These are phyloP conservation scores for Labeo calbasu DNA, from an alignment of 2,797 vertebrate genomes.

Conservation along the genomic window DNA sequence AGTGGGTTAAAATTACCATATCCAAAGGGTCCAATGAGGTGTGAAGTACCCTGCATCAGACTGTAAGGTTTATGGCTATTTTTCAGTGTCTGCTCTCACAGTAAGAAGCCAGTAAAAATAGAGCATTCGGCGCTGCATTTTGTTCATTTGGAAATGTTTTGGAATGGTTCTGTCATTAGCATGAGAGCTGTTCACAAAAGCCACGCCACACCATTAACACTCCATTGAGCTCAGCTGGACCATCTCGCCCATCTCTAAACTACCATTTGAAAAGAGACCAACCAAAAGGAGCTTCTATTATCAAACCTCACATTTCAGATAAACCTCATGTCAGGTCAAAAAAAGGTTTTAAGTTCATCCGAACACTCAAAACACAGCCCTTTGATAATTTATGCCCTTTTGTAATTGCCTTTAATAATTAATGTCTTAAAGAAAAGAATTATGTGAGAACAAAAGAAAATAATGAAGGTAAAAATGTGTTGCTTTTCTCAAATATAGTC, in stretches of 20 bases:
- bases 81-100: constrained; percentile 59
- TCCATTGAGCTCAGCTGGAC: constrained; percentile 55
- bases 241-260: constrained; percentile 45
- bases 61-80: constrained; percentile 63
- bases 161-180: constrained; percentile 67
- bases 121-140: constrained; percentile 26
- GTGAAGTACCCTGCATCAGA: constrained; percentile 55
- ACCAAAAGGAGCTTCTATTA: constrained; percentile 55
- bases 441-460: not conserved
- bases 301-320: not conserved
- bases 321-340: not conserved
- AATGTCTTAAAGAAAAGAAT: not conserved
- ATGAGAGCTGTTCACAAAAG: constrained; percentile 60
- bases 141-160: constrained; percentile 70
- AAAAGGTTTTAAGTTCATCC: constrained; percentile 9
- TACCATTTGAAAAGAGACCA: constrained; percentile 43
- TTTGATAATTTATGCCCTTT: not conserved
- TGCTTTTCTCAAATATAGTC: not conserved
- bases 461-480: not conserved
- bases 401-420: not conserved
- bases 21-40: constrained; percentile 56
- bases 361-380: not conserved
- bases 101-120: constrained; percentile 48
- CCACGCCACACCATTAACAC: constrained; percentile 58
- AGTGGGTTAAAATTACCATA: constrained; percentile 69